Evolutionary conservation across 2,888 invertebrate genomes (phyloP).

Genomic region (Apamea crenata): DNA sequence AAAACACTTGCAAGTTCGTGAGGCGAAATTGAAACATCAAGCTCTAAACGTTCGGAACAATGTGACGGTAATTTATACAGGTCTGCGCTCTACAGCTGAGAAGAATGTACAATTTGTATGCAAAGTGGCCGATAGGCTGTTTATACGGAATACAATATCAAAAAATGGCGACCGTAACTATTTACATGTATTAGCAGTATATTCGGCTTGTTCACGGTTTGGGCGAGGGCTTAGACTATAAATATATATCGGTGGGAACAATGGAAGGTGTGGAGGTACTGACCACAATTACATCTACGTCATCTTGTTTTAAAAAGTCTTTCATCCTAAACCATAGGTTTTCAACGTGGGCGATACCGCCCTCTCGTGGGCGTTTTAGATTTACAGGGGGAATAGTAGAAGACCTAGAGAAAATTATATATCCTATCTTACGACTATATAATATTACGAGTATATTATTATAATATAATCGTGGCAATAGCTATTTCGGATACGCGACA

Average conservation of each 20-base stretch:
- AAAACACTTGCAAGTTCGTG: conserved; percentile 39
- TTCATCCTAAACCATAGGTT: neutral
- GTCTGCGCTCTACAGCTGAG: conserved; percentile 47
- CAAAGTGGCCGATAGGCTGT: conserved; percentile 70
- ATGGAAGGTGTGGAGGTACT: conserved; percentile 18
- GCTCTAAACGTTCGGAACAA: conserved; percentile 58
- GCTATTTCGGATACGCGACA: neutral
- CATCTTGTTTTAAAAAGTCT: neutral
- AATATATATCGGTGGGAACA: conserved; percentile 17
- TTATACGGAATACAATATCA: conserved; percentile 71
- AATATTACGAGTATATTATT: neutral
- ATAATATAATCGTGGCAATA: neutral
- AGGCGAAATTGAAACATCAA: conserved; percentile 64
- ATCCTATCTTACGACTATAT: neutral
- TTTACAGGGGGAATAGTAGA: neutral
- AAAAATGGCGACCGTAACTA: conserved; percentile 67
- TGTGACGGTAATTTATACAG: conserved; percentile 61
- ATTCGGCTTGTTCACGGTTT: conserved; percentile 44
- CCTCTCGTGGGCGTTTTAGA: neutral
- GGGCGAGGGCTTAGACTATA: conserved; percentile 19
- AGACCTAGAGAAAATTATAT: neutral
- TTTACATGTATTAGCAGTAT: conserved; percentile 67
- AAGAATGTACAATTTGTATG: conserved; percentile 70
- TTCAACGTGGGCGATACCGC: neutral
- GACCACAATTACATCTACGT: conserved; percentile 16